Evolutionary conservation across 2,797 vertebrate species (phyloP).

Genomic region (Brotula barbata): DNA sequence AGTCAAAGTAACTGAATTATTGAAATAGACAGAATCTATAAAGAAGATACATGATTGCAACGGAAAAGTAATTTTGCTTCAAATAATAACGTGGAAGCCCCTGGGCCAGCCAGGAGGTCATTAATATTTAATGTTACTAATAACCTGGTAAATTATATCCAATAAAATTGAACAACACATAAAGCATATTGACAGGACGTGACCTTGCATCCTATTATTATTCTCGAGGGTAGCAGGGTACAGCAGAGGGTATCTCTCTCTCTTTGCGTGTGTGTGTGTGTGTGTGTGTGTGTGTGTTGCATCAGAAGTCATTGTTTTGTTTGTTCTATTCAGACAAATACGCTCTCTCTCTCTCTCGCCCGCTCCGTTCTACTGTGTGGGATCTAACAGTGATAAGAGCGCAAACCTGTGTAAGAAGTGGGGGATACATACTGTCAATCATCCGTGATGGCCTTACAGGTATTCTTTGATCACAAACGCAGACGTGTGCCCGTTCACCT

Average conservation of each 20-base stretch:
- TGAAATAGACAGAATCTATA: slow-evolving; percentile 35
- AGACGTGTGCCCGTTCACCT: neutral
- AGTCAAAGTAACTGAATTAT: slow-evolving; percentile 26
- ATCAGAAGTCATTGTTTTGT: slow-evolving; percentile 13
- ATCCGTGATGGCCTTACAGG: neutral
- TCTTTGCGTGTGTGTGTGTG: neutral
- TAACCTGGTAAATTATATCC: slow-evolving; percentile 57
- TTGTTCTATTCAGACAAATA: neutral
- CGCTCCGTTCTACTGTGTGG: neutral
- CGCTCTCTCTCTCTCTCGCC: neutral
- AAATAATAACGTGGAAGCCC: slow-evolving; percentile 26
- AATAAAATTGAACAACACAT: slow-evolving; percentile 49
- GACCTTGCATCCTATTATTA: slow-evolving; percentile 28
- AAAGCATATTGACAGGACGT: slow-evolving; percentile 50
- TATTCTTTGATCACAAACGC: neutral
- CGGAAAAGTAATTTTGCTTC: slow-evolving; percentile 37
- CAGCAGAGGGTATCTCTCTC: no score
- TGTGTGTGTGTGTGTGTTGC: neutral
- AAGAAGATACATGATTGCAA: slow-evolving; percentile 28
- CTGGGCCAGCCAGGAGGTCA: slow-evolving; percentile 8
- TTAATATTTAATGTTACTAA: slow-evolving; percentile 69
- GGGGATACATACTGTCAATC: neutral
- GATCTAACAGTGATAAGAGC: neutral
- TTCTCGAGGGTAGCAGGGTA: neutral
- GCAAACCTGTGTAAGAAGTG: neutral